A percentile compares a stretch with the other conserved stretches of the same genome.
Conservation (phyloP, 2,888 invertebrate species). For the Cyclophora albipunctata region DNA sequence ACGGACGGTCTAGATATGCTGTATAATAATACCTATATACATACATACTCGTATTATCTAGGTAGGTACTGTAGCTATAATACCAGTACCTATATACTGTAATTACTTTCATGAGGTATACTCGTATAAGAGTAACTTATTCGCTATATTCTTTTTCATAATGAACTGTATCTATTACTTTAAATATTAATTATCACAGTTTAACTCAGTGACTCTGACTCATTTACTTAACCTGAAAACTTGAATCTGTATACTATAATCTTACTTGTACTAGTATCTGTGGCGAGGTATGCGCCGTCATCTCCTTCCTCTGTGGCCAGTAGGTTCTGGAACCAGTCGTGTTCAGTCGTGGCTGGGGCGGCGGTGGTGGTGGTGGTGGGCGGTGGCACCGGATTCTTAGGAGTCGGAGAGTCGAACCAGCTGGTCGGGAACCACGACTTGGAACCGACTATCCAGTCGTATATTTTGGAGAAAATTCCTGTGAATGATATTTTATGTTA, state of each 20-base stretch:
- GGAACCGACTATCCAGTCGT: slow-evolving; percentile 48
- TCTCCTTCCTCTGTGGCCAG: slow-evolving; percentile 54
- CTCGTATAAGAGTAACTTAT: too few species aligned
- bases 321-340: slow-evolving; percentile 58
- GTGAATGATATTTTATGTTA: slow-evolving; percentile 12
- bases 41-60: too few species aligned
- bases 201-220: too few species aligned
- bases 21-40: too few species aligned
- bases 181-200: too few species aligned
- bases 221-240: too few species aligned
- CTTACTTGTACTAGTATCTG: slow-evolving; percentile 25
- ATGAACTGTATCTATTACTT: too few species aligned
- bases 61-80: too few species aligned
- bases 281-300: slow-evolving; percentile 35
- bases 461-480: slow-evolving; percentile 53
- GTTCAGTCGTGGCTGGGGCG: slow-evolving; percentile 35
- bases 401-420: slow-evolving; percentile 52
- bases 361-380: slow-evolving; percentile 43
- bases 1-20: too few species aligned
- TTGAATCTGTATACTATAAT: neutral
- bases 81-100: too few species aligned
- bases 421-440: slow-evolving; percentile 63
- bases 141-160: too few species aligned
- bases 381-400: slow-evolving; percentile 28
- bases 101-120: too few species aligned